These are phyloP conservation scores for Orussus abietinus DNA, from an alignment of 1,140 invertebrate genomes.

Conservation along the genomic window DNA sequence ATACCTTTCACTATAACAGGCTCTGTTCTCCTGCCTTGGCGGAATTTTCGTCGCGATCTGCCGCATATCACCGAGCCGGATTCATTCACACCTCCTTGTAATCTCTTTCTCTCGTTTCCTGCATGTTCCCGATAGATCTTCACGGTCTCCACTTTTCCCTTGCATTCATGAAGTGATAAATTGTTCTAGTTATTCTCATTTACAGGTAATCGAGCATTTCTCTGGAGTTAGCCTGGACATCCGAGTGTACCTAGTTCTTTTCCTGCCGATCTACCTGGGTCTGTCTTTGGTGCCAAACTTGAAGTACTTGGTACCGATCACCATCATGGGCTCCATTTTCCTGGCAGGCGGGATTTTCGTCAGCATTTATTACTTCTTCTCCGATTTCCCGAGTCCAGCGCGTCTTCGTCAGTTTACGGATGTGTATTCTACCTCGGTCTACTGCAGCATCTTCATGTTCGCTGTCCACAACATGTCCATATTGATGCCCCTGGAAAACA, in stretches of 20 bases:
- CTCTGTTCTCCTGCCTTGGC: slow-evolving; percentile 41
- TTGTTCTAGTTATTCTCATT: slow-evolving; percentile 11
- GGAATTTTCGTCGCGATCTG: slow-evolving; percentile 48
- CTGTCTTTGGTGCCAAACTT: slow-evolving; percentile 53
- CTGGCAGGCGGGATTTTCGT: slow-evolving; percentile 43
- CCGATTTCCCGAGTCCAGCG: slow-evolving; percentile 30
- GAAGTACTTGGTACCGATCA: slow-evolving; percentile 59
- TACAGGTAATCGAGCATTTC: slow-evolving; percentile 33
- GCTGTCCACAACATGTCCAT: slow-evolving; percentile 58
- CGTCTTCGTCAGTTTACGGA: slow-evolving; percentile 20
- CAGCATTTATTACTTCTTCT: slow-evolving; percentile 50
- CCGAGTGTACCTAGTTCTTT: slow-evolving; percentile 30
- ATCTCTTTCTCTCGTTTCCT: too few relatives aligned
- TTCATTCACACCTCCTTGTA: too few relatives aligned
- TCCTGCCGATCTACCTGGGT: slow-evolving; percentile 44
- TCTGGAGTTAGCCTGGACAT: slow-evolving; percentile 10
- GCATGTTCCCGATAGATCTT: too few relatives aligned
- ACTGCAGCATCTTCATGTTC: slow-evolving; percentile 56
- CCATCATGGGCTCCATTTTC: slow-evolving; percentile 54
- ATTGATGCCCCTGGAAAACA: slow-evolving; percentile 56
- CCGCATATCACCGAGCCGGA: too few relatives aligned
- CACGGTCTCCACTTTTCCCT: too few relatives aligned
- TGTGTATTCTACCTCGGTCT: slow-evolving; percentile 30
- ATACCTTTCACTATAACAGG: slow-evolving; percentile 59
- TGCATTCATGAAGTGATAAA: too few relatives aligned